Conservation (phyloP, 2,888 invertebrate species). For the Cyrtodaria siliqua region DNA sequence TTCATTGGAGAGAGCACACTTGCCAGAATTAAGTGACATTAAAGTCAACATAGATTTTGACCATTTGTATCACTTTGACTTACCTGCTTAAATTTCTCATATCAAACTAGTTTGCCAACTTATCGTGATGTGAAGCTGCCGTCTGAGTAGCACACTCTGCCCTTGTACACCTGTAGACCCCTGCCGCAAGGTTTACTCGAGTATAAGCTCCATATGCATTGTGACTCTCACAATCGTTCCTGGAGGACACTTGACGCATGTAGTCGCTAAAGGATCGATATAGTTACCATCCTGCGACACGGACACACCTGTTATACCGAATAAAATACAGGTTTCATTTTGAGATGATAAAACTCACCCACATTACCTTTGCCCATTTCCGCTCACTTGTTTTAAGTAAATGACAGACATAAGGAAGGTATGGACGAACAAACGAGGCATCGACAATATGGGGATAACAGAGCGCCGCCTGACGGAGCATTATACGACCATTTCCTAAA, state of each 20-base stretch:
- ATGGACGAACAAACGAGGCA: too few species aligned
- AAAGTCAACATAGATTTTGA: too few species aligned
- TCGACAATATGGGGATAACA: too few species aligned
- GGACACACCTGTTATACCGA: slow-evolving; percentile 87
- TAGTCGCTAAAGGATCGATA: slow-evolving; percentile 84
- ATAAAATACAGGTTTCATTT: too few species aligned
- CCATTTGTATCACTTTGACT: slow-evolving; percentile 1
- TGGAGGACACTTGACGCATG: slow-evolving; percentile 87
- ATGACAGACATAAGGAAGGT: too few species aligned
- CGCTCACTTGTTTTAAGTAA: too few species aligned
- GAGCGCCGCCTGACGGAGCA: too few species aligned
- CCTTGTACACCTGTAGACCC: slow-evolving; percentile 85
- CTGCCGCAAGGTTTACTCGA: slow-evolving; percentile 87
- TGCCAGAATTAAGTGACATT: too few species aligned
- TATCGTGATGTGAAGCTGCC: slow-evolving; percentile 82
- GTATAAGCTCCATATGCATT: slow-evolving; percentile 80
- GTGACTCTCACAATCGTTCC: slow-evolving; percentile 79
- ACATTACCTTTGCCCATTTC: too few species aligned
- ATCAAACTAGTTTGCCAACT: slow-evolving; percentile 78
- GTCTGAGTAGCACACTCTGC: slow-evolving; percentile 86
- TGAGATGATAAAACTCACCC: too few species aligned
- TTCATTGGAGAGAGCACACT: too few species aligned
- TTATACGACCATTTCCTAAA: too few species aligned
- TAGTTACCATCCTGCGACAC: slow-evolving; percentile 87
- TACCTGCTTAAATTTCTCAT: slow-evolving; percentile 78